Conservation (phyloP, 2,888 invertebrate species). For the Aporophyla nigra region DNA sequence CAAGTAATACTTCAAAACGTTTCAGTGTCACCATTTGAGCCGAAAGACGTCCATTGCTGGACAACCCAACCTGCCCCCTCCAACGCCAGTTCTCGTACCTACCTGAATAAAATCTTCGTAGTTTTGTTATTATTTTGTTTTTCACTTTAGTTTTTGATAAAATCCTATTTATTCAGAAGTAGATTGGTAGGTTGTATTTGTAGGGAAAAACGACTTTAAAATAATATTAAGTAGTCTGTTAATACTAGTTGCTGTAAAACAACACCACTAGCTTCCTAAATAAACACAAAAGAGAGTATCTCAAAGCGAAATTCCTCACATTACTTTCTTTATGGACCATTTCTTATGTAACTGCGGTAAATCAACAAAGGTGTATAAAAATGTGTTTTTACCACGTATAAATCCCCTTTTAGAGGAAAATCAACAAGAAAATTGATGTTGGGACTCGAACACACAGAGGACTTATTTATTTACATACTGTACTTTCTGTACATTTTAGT, state of each 20-base stretch:
- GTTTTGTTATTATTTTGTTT: too few species aligned
- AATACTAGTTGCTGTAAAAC: constrained; percentile 23
- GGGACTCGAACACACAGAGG: background rate
- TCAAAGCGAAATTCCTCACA: constrained; percentile 43
- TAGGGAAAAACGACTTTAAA: too few species aligned
- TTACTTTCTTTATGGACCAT: constrained; percentile 37
- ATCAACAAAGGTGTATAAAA: constrained; percentile 45
- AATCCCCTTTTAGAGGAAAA: background rate
- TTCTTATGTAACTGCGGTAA: constrained; percentile 36
- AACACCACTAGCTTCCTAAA: constrained; percentile 6
- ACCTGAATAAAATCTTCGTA: too few species aligned
- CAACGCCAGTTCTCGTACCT: too few species aligned
- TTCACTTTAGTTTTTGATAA: background rate
- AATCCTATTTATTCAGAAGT: background rate
- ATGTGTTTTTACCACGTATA: constrained; percentile 9
- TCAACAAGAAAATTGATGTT: constrained; percentile 10
- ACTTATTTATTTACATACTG: background rate
- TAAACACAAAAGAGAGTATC: constrained; percentile 18
- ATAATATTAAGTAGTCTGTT: background rate
- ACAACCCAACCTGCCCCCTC: too few species aligned
- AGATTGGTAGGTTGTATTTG: background rate
- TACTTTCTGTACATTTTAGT: background rate
- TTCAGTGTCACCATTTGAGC: too few species aligned
- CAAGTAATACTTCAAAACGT: too few species aligned
- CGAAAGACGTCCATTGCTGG: too few species aligned